These are phyloP conservation scores for Hyperoplus lanceolatus DNA, from an alignment of 2,797 vertebrate species.

Conservation along the genomic window DNA sequence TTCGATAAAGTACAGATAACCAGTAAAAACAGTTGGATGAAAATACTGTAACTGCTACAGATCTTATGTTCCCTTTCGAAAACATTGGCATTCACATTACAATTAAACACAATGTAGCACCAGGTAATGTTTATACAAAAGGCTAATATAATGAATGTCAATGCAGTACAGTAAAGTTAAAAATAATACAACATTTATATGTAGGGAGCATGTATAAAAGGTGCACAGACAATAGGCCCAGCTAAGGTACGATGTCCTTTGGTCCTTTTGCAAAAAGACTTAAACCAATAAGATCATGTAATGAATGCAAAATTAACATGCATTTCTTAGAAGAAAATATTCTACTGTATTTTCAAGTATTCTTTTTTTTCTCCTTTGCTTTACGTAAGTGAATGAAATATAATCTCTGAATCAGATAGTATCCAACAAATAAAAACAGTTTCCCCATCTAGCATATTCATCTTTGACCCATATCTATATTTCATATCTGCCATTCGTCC, in stretches of 20 bases:
- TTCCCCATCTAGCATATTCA: constrained; percentile 84
- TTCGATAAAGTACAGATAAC: constrained; percentile 83
- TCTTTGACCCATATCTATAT: constrained; percentile 84
- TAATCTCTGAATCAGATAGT: constrained; percentile 86
- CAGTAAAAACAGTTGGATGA: constrained; percentile 82
- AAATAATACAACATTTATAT: constrained; percentile 76
- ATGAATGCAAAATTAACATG: constrained; percentile 86
- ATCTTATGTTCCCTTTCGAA: constrained; percentile 85
- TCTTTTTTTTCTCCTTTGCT: constrained; percentile 76
- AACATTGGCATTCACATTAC: constrained; percentile 98
- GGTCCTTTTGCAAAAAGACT: constrained; percentile 69
- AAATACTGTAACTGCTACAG: constrained; percentile 84
- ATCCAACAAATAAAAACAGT: constrained; percentile 83
- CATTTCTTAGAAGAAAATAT: constrained; percentile 81
- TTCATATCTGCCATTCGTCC: constrained; percentile 87
- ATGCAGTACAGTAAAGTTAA: constrained; percentile 90
- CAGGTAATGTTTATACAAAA: constrained; percentile 91
- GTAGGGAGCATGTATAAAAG: constrained; percentile 81
- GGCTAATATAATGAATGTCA: constrained; percentile 89
- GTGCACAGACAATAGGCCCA: constrained; percentile 83
- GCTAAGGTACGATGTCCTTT: constrained; percentile 80
- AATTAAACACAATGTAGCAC: constrained; percentile 93
- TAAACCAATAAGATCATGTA: constrained; percentile 68
- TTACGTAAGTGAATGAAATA: constrained; percentile 84
- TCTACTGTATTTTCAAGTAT: constrained; percentile 91